Conservation (phyloP, 2,113 vertebrate genomes). For the Crypturellus undulatus region DNA sequence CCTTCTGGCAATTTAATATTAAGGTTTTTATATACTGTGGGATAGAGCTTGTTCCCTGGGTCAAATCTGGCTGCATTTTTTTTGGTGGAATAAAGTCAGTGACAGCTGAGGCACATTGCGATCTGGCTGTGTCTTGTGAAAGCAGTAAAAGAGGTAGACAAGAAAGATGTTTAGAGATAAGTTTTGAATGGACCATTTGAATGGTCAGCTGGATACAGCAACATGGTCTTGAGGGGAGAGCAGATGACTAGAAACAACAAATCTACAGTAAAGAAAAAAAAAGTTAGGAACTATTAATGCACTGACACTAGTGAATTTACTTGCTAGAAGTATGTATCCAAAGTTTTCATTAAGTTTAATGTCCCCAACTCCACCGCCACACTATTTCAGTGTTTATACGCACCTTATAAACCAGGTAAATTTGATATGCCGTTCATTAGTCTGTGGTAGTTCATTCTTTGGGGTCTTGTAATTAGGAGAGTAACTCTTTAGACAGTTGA, state of each 20-base stretch:
- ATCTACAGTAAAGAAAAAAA: not conserved
- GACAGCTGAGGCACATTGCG: conserved; percentile 16
- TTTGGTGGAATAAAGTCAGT: conserved; percentile 12
- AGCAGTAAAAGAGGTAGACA: not conserved
- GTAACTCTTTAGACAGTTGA: not conserved
- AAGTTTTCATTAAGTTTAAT: not conserved
- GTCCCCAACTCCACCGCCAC: not conserved
- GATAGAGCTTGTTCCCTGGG: conserved; percentile 41
- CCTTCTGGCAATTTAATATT: conserved; percentile 37
- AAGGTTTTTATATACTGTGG: conserved; percentile 13
- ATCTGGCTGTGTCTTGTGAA: not conserved
- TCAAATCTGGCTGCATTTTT: conserved; percentile 48
- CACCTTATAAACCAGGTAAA: not conserved
- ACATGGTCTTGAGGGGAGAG: not conserved
- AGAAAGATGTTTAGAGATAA: conserved; percentile 9
- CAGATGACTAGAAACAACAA: not conserved
- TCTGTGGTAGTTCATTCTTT: not conserved
- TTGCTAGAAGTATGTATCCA: not conserved
- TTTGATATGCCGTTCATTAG: not conserved
- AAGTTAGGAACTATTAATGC: not conserved
- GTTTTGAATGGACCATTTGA: not conserved
- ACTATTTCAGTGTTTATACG: not conserved
- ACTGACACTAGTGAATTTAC: not conserved
- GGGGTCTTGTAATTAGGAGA: not conserved
- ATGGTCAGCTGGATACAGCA: not conserved